A percentile compares a stretch with the other conserved stretches of the same genome.
Conservation (phyloP, 2,797 vertebrate genomes). For the Arctocebus calabarensis region DNA sequence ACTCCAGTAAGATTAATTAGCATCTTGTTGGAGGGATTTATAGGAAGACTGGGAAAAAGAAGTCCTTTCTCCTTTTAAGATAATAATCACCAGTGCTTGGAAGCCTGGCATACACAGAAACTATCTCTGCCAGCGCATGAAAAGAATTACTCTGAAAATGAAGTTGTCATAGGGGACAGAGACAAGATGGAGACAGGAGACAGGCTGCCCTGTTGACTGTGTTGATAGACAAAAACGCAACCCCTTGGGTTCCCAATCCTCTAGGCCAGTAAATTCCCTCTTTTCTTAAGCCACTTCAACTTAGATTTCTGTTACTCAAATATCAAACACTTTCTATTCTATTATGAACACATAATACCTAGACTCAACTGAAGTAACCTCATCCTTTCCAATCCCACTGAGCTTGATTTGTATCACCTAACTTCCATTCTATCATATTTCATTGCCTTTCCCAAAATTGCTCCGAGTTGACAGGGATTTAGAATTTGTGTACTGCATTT, state of each 20-base stretch:
- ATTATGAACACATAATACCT: background rate
- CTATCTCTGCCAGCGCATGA: background rate
- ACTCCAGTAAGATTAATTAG: background rate
- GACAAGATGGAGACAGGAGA: background rate
- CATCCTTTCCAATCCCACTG: slow-evolving; percentile 15
- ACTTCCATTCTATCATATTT: slow-evolving; percentile 35
- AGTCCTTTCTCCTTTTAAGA: background rate
- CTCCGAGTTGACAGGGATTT: slow-evolving; percentile 6
- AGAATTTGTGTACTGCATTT: slow-evolving; percentile 38
- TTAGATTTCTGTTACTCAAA: background rate
- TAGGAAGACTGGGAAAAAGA: background rate
- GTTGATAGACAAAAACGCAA: background rate
- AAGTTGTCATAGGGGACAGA: background rate
- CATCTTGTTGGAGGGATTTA: background rate
- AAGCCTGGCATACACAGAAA: background rate
- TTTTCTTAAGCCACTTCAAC: background rate
- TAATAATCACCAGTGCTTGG: background rate
- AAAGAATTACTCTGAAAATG: background rate
- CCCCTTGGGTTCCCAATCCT: background rate
- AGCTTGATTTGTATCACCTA: background rate
- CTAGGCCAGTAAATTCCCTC: background rate
- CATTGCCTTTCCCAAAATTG: background rate
- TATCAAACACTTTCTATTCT: slow-evolving; percentile 20
- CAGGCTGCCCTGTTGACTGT: background rate
- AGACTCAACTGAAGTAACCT: background rate